Conservation (phyloP, 2,113 vertebrate species). For the Zapus hudsonius region DNA sequence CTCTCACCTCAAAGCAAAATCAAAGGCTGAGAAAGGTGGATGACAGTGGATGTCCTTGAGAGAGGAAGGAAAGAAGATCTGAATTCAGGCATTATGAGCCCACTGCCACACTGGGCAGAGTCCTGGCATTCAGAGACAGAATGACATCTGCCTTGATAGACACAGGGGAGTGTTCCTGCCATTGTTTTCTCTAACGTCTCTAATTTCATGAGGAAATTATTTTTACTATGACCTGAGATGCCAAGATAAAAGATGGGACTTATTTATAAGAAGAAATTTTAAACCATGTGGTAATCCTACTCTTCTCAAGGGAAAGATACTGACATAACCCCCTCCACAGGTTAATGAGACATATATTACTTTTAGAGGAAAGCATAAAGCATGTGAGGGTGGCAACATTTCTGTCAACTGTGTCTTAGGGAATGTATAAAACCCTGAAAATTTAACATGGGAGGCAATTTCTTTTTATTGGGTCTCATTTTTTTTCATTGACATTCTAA, state of each 20-base stretch:
- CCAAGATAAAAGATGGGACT: background rate
- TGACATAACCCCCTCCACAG: background rate
- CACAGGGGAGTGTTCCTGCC: too few relatives aligned
- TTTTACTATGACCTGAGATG: background rate
- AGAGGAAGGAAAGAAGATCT: rapidly evolving
- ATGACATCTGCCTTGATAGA: background rate
- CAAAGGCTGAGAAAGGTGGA: too few relatives aligned
- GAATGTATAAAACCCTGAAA: background rate
- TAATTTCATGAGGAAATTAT: background rate
- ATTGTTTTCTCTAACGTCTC: conserved; percentile 26
- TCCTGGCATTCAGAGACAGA: conserved; percentile 33
- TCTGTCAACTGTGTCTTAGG: background rate
- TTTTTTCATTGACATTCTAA: background rate
- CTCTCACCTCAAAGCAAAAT: too few relatives aligned
- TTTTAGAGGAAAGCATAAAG: background rate
- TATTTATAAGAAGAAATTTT: background rate
- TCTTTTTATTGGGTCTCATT: background rate
- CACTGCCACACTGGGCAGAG: background rate
- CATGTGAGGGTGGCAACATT: rapidly evolving
- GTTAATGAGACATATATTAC: background rate
- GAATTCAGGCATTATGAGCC: rapidly evolving
- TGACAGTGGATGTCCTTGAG: too few relatives aligned
- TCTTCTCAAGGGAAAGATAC: background rate
- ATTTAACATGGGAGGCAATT: background rate
- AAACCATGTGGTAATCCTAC: background rate